A percentile compares a stretch with the other conserved stretches of the same genome.
Evolutionary conservation across 2,113 vertebrate genomes (phyloP).

Genomic region (Helogale parvula): DNA sequence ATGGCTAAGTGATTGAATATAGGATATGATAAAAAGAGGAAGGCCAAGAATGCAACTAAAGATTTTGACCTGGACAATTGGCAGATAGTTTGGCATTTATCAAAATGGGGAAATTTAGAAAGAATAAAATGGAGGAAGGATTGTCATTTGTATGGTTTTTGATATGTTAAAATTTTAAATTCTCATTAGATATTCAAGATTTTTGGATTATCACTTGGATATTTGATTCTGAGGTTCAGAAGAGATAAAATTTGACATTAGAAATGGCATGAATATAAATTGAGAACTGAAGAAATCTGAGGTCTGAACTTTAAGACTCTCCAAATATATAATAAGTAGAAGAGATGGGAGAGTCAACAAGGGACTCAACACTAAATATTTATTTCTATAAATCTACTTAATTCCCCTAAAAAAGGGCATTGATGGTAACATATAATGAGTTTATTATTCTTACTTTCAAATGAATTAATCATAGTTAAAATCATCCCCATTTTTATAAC

Average conservation of each 20-base stretch:
- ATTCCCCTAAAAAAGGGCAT: slow-evolving; percentile 7
- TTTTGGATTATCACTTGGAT: background rate
- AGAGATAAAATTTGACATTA: background rate
- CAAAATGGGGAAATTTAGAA: background rate
- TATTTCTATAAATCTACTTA: background rate
- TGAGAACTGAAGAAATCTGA: background rate
- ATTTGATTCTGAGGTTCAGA: background rate
- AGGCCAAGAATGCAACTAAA: background rate
- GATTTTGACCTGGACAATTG: background rate
- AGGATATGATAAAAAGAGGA: background rate
- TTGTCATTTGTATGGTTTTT: background rate
- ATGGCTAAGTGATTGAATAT: background rate
- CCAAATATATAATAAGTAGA: background rate
- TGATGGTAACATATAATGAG: background rate
- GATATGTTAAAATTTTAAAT: background rate
- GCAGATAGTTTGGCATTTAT: background rate
- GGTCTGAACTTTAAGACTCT: background rate
- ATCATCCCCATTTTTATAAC: background rate
- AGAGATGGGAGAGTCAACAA: background rate
- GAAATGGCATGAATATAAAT: background rate
- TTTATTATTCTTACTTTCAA: slow-evolving; percentile 4
- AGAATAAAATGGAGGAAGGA: background rate
- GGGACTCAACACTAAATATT: background rate
- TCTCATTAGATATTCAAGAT: background rate
- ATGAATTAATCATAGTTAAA: background rate